Base-by-base conservation (phyloP, 2,113 vertebrate genomes). In the Copsychus sechellarum region DNA sequence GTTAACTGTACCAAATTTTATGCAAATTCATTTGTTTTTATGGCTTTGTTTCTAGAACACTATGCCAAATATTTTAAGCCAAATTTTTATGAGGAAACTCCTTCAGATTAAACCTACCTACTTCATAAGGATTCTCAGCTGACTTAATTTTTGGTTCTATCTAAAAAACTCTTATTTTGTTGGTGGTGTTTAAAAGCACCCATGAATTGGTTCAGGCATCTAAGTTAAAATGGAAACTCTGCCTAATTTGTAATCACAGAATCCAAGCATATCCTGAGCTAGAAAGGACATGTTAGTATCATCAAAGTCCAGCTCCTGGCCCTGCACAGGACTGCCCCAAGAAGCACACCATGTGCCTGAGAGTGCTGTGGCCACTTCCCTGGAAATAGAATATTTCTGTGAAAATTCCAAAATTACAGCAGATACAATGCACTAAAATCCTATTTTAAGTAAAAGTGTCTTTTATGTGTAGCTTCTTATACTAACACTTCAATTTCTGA, bases 1-100 rank as follows among this genome's bases (percentile, higher is more conserved):
- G 13, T 80, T 87, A 85, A 88, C 62, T 88, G 65, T 36, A n/a
- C 21, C 60, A 56, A 81, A 91, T 95, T 96, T 97, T 92, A 97
- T 62, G 48, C 66, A 45, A 66, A 76, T 58, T 50, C 6, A 73
- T 77, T 79, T 86, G 47, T 81, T 31, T n/a, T 66, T 84, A 40
- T 48, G 31, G 5, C 6, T 78, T 93, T 92, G 90, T 76, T 92
- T 81, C 54, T 90, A 45, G 62, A 95, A 51, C 28, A 51, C 76
- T 93, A 62, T 77, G 73, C 29, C 86, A 93, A 95, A 94, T 80
- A 90, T 66, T 74, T 82, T 25, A 38, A 69, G 33, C 38, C 60
- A 51, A 70, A 48, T 83, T 82, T 58, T 50, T 86, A 51, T 33
- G 26, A 73, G 82, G 60, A 94, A 95, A 73, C 7, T 26, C 40